A percentile compares a stretch with the other conserved stretches of the same genome.
Evolutionary conservation across 1,140 invertebrate genomes (phyloP).

Genomic region (Diachasmimorpha longicaudata): DNA sequence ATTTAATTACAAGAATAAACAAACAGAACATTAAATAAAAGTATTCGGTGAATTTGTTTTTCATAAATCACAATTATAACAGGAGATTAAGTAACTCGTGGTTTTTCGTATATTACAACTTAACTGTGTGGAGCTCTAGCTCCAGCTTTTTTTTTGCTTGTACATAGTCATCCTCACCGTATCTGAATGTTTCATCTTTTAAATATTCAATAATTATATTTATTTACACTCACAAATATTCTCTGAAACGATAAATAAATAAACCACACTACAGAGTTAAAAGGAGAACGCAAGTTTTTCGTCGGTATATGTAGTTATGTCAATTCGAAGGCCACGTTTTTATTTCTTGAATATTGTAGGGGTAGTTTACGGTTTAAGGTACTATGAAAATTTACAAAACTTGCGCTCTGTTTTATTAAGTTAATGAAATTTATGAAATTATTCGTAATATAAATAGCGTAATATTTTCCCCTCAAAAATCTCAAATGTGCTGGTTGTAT

Average conservation of each 20-base stretch:
- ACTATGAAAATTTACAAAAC: background rate
- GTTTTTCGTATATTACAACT: background rate
- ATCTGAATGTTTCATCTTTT: background rate
- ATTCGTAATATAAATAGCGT: conserved; percentile 3
- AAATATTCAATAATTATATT: background rate
- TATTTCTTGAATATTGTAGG: background rate
- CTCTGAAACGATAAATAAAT: background rate
- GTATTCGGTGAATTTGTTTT: background rate
- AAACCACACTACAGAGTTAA: background rate
- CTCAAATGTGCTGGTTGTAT: background rate
- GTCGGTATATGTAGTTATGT: background rate
- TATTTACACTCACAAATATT: background rate
- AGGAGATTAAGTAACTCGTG: background rate
- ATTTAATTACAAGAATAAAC: background rate
- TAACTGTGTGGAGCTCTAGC: background rate
- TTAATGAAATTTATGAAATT: background rate
- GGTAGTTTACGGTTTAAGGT: background rate
- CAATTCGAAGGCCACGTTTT: background rate
- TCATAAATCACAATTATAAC: background rate
- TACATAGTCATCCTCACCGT: background rate
- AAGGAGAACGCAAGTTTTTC: background rate
- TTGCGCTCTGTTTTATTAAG: background rate
- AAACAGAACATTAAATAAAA: background rate
- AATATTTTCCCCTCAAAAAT: background rate
- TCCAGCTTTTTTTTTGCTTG: background rate